phyloP scores from a whole-genome alignment of 2,888 invertebrate genomes.

The Drosophila cognata region DNA sequence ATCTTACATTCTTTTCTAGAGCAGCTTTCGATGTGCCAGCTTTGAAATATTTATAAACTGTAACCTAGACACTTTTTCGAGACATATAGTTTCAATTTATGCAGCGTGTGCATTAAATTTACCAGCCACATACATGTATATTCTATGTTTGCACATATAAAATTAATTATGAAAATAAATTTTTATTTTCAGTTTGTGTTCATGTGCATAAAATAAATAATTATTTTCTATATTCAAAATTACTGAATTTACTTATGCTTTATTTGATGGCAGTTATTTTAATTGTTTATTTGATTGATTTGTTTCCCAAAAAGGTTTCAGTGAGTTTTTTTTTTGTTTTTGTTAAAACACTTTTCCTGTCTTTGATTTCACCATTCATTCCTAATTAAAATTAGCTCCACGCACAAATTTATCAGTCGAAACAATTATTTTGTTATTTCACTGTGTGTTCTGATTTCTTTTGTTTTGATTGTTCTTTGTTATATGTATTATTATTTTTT shows the following conservation, averaged over 20 bases:
- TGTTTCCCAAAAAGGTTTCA: neutral
- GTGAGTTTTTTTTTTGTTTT: neutral
- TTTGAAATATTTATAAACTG: neutral
- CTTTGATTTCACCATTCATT: constrained; percentile 3
- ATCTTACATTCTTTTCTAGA: too few relatives aligned
- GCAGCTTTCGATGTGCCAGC: neutral
- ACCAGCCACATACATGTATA: neutral
- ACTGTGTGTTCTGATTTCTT: neutral
- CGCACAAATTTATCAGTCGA: constrained; percentile 8
- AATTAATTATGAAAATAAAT: too few relatives aligned
- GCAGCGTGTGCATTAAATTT: constrained; percentile 9
- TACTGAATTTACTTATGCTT: neutral
- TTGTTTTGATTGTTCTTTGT: constrained; percentile 1
- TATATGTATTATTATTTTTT: neutral
- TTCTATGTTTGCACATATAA: neutral
- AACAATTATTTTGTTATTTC: constrained; percentile 8
- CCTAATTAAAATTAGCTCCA: constrained; percentile 31
- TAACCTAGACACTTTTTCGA: neutral
- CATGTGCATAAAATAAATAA: neutral
- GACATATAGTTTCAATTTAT: neutral
- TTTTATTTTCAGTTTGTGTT: neutral
- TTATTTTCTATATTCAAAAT: neutral
- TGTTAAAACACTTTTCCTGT: constrained; percentile 3
- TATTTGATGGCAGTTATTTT: neutral
- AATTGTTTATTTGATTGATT: neutral